Evolutionary conservation across 1,140 invertebrate species (phyloP).

Genomic region (Stegodyphus dumicola): DNA sequence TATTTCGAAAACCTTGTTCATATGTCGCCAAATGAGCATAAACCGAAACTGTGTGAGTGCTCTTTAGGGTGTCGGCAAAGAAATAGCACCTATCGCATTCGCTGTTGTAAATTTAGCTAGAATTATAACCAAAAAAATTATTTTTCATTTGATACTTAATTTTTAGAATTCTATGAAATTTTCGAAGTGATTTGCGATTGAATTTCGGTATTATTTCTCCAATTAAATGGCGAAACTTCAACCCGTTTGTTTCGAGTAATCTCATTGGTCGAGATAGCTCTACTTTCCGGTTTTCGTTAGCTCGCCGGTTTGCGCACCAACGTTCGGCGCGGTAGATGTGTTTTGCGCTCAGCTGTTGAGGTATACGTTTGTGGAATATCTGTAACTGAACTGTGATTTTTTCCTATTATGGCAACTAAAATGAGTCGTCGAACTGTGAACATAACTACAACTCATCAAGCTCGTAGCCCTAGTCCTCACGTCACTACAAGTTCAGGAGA

Average conservation of each 20-base stretch:
- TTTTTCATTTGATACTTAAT: too few species aligned
- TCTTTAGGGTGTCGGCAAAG: too few species aligned
- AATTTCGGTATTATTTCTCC: too few species aligned
- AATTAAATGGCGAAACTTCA: background rate
- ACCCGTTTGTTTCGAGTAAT: background rate
- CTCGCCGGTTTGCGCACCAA: constrained; percentile 5
- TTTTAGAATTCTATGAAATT: too few species aligned
- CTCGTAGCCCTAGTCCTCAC: constrained; percentile 37
- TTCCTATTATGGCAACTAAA: constrained; percentile 31
- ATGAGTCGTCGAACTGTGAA: constrained; percentile 16
- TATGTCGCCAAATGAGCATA: too few species aligned
- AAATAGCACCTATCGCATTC: too few species aligned
- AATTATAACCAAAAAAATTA: too few species aligned
- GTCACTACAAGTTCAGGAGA: constrained; percentile 18
- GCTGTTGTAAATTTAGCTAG: too few species aligned
- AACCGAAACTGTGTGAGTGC: too few species aligned
- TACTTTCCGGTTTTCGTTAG: constrained; percentile 33
- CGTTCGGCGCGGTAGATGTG: background rate
- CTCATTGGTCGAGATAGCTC: constrained; percentile 5
- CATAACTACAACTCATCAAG: constrained; percentile 20
- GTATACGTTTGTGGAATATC: background rate
- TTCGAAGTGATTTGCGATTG: too few species aligned
- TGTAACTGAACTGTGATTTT: background rate
- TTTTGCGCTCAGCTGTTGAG: too few species aligned
- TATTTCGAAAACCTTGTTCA: too few species aligned